Base-by-base conservation (phyloP, 2,888 invertebrate species). In the Tetropium fuscum region DNA sequence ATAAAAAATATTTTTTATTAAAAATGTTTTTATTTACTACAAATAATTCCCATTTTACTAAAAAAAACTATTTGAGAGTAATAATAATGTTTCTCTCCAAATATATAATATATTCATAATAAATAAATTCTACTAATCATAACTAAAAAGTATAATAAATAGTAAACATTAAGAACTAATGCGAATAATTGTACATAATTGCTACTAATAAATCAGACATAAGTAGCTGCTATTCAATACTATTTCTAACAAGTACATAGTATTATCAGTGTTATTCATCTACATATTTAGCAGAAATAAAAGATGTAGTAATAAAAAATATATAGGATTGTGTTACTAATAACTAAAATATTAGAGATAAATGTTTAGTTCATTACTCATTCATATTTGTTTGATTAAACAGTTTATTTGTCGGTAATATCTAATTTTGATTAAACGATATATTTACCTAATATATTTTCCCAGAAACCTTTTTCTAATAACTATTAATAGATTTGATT, bases 281-380 rank as follows among this genome's bases (percentile, higher is more conserved):
- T n/a, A 32, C 32, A 3, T 10, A 32, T 32, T 32, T 32, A 22
- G 22, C 22, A 22, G 22, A 22, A 22, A 22, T 22, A 22, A 22
- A 22, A 22, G 7, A 22, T 22, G 32, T 32, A 32, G 10, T 32
- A 32, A 6, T 32, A 10, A 32, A 5, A 32, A 6, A n/a, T 32
- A 32, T n/a, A 32, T 10, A 32, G 5, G 32, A 32, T 32, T 32
- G n/a, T 32, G n/a, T 32, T n/a, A n/a, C n/a, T 32, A 32, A 10
- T 32, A 32, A 10, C 32, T 32, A 6, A 32, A 32, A 32, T 32
- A 32, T 32, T 32, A 32, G 10, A 3, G 32, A n/a, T n/a, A 32
- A 32, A 32, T 32, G 32, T 32, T 32, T 32, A 32, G 32, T 32
- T 32, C 32, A n/a, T 32, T 32, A n/a, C n/a, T 32, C 32, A 32